These are phyloP conservation scores for Dynastes maya DNA, from an alignment of 2,888 invertebrate species.

Conservation along the genomic window DNA sequence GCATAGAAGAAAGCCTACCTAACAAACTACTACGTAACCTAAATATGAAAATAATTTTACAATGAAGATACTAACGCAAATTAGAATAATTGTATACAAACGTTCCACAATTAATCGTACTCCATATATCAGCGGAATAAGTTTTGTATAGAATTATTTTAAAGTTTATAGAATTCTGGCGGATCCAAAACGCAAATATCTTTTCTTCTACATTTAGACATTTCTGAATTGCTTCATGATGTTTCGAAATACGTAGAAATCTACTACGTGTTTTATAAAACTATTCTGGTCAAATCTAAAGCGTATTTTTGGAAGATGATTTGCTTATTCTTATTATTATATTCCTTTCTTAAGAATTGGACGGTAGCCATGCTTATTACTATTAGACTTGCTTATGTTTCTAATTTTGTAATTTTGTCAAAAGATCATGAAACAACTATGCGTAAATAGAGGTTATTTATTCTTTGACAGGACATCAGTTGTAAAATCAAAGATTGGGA, in stretches of 20 bases:
- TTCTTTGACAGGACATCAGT: no score
- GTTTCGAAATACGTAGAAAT: no score
- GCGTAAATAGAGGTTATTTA: no score
- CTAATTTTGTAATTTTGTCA: not conserved
- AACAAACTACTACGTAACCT: conserved; percentile 49
- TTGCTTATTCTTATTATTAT: no score
- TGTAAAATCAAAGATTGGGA: no score
- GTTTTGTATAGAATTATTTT: conserved; percentile 12
- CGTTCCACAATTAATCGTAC: not conserved
- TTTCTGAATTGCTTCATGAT: no score
- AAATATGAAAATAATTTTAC: conserved; percentile 32
- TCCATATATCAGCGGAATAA: no score
- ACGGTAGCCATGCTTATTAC: no score
- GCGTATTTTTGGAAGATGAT: not conserved
- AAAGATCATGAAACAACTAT: not conserved
- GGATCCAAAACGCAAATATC: not conserved
- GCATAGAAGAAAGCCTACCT: conserved; percentile 58
- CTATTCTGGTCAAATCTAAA: not conserved
- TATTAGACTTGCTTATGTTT: no score
- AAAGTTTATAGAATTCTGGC: not conserved
- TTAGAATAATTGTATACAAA: conserved; percentile 43
- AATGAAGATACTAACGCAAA: conserved; percentile 26
- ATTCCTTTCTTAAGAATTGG: no score
- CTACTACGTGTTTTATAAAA: no score
- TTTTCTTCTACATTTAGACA: not conserved